phyloP scores from a whole-genome alignment of 2,888 invertebrate species.

The Polymixis lichenea region DNA sequence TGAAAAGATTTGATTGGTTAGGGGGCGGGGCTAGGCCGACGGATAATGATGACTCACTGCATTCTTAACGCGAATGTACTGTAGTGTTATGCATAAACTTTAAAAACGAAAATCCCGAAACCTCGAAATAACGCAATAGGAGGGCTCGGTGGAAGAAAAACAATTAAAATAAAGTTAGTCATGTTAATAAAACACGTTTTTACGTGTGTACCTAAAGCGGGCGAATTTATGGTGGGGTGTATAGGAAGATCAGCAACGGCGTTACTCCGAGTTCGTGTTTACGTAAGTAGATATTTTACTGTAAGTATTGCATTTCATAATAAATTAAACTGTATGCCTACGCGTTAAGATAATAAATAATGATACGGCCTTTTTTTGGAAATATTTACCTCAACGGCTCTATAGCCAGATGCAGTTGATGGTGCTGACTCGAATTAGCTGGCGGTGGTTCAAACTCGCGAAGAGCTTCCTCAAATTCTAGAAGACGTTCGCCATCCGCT shows the following conservation, averaged over 20 bases:
- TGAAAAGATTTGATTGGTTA: too few relatives aligned
- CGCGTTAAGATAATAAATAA: background rate
- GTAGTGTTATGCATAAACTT: background rate
- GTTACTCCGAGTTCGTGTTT: background rate
- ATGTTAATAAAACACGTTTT: background rate
- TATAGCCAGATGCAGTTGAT: constrained; percentile 96
- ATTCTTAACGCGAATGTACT: too few relatives aligned
- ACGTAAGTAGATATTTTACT: background rate
- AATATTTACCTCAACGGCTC: constrained; percentile 87
- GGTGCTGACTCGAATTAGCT: constrained; percentile 82
- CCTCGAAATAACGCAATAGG: background rate
- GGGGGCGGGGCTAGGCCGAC: too few relatives aligned
- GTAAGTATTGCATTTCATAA: background rate
- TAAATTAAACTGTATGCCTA: background rate
- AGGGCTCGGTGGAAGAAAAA: background rate
- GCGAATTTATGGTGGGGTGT: background rate
- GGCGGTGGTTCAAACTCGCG: constrained; percentile 94
- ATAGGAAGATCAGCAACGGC: background rate
- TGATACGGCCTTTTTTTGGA: background rate
- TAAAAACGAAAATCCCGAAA: background rate
- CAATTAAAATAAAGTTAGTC: background rate
- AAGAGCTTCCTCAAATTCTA: constrained; percentile 96
- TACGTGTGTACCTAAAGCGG: too few relatives aligned
- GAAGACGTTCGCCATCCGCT: constrained; percentile 96
- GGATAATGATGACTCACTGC: too few relatives aligned